Percentiles rank a stretch among this genome's conserved stretches.
Evolutionary conservation across 2,113 vertebrate species (phyloP).

Genomic region (Campylomormyrus numenius): DNA sequence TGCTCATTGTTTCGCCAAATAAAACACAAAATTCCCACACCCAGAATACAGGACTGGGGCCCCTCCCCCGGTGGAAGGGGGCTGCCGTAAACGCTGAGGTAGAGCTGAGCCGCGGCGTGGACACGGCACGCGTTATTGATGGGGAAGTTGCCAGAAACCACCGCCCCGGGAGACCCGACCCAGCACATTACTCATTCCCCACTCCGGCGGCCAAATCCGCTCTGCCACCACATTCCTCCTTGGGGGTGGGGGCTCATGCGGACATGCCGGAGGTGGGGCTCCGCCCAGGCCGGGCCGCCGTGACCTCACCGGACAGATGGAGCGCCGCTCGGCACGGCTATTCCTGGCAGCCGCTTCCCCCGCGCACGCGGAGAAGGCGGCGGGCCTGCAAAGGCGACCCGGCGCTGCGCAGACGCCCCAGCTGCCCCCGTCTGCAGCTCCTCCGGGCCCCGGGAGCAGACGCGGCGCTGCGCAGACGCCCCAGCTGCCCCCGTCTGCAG

Average conservation of each 20-base stretch:
- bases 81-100: background rate
- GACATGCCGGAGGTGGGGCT: background rate
- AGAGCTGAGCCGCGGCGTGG: background rate
- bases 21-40: background rate
- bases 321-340: slow-evolving; percentile 32
- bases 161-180: background rate
- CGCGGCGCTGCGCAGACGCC: slow-evolving; percentile 52
- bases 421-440: background rate
- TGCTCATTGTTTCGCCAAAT: background rate
- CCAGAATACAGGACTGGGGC: background rate
- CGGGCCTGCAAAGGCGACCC: slow-evolving; percentile 60
- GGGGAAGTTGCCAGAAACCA: background rate
- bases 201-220: background rate
- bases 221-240: background rate
- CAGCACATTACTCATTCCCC: slow-evolving; percentile 15
- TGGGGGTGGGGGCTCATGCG: background rate
- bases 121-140: slow-evolving; percentile 12
- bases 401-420: slow-evolving; percentile 55
- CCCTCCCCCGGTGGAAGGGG: background rate
- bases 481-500: background rate
- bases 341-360: slow-evolving; percentile 53
- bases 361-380: slow-evolving; percentile 58
- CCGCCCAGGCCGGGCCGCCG: too few species aligned
- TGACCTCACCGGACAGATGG: background rate
- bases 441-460: slow-evolving; percentile 12